phyloP scores from a whole-genome alignment of 2,888 invertebrate species.

The Taenaris catops region DNA sequence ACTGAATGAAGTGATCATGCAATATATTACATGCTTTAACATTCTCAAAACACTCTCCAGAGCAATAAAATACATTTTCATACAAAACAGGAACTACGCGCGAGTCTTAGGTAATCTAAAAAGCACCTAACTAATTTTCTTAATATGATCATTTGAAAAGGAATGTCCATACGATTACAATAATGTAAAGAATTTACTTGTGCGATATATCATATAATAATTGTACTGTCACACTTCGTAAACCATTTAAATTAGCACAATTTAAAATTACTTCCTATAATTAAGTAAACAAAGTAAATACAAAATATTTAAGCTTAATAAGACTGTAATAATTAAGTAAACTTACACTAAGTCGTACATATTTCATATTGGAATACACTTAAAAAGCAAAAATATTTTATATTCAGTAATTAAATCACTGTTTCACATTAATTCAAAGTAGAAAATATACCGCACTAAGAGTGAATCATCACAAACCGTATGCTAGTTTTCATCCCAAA shows the following conservation, averaged over 20 bases:
- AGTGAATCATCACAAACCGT: no score
- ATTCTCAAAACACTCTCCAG: no score
- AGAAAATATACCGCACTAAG: slow-evolving; percentile 17
- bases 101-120: slow-evolving; percentile 13
- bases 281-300: slow-evolving; percentile 6
- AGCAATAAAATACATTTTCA: not conserved
- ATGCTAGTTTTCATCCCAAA: no score
- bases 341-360: slow-evolving; percentile 4
- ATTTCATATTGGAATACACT: slow-evolving; percentile 4
- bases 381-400: slow-evolving; percentile 15
- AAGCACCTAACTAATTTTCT: slow-evolving; percentile 17
- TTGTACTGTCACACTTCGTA: slow-evolving; percentile 11
- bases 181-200: slow-evolving; percentile 12
- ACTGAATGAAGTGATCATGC: no score
- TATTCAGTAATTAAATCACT: slow-evolving; percentile 6
- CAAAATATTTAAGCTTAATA: slow-evolving; percentile 16
- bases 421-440: slow-evolving; percentile 7
- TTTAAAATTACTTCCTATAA: slow-evolving; percentile 6
- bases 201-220: slow-evolving; percentile 14
- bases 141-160: slow-evolving; percentile 16
- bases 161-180: slow-evolving; percentile 16
- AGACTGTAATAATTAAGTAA: slow-evolving; percentile 5
- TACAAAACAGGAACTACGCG: slow-evolving; percentile 3
- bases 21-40: no score
- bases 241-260: slow-evolving; percentile 2